Percentiles rank a stretch among this genome's conserved stretches.
These are phyloP conservation scores for Prolemur simus DNA, from an alignment of 2,113 vertebrate species.

Conservation along the genomic window DNA sequence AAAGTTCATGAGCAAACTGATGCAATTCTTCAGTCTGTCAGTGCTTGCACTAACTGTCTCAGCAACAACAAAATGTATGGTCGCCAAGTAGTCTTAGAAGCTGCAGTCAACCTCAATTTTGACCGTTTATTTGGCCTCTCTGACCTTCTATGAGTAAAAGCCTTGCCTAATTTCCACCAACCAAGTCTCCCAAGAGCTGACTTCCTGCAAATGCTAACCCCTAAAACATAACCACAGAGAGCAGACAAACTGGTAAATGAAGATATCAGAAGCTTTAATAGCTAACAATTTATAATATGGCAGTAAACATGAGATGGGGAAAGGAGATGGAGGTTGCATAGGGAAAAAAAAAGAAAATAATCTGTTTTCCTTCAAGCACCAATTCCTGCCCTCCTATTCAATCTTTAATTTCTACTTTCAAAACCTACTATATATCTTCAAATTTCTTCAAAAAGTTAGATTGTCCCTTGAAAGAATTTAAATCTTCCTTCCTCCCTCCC, in stretches of 20 bases:
- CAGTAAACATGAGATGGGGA: neutral
- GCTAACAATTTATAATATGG: neutral
- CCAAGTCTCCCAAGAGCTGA: neutral
- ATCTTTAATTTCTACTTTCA: neutral
- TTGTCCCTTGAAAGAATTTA: neutral
- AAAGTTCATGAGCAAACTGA: neutral
- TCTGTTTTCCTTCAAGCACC: neutral
- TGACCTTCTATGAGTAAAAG: neutral
- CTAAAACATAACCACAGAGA: neutral
- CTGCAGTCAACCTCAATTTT: neutral
- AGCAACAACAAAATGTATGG: neutral
- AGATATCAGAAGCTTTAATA: neutral
- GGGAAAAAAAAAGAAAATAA: neutral
- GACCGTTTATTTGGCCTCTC: neutral
- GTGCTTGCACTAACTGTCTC: neutral
- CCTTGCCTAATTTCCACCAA: neutral
- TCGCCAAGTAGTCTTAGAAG: neutral
- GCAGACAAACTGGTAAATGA: neutral
- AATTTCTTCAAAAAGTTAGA: neutral
- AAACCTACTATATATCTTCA: neutral
- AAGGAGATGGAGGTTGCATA: neutral
- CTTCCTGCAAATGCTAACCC: neutral
- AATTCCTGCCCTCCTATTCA: neutral
- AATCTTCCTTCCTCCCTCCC: neutral
- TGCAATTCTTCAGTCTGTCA: neutral